Base-by-base conservation (phyloP, 2,113 vertebrate species). In the Rhabdornis inornatus region DNA sequence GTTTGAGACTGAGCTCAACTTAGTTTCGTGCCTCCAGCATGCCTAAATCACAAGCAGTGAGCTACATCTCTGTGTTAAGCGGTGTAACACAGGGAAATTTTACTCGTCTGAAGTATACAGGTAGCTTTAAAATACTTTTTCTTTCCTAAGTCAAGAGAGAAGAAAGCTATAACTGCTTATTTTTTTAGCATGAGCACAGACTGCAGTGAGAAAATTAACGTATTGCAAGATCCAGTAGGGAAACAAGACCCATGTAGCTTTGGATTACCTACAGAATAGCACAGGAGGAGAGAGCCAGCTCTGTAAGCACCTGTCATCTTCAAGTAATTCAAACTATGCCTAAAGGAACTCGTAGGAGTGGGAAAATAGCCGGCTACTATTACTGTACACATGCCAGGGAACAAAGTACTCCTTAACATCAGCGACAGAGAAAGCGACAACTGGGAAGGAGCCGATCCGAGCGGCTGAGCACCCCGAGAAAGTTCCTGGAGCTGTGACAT, bases 371-470 rank as follows among this genome's bases (percentile, higher is more conserved):
- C 15, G 44, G 60, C 79, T 94, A 56, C 87, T 84, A 83, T 88
- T 90, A 63, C 71, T 7, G 84, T 44, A 33, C 81, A 80, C 64
- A 70, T 56, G 76, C 80, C 86, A 87, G 79, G 39, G 93, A 28
- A 70, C 68, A 83, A 83, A 95, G 75, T 57, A 83, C 93, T 93
- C 94, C 92, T 92, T 21, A 74, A 75, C 82, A 72, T 70, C 83
- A 72, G 77, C 13, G 76, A 77, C 90, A 57, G 78, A 61, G 71
- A 50, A n/a, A 87, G 91, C 6, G 94, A 95, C 97, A 98, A 91
- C 96, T 94, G 97, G 90, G 96, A 97, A 95, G 78, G 76, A 79
- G 91, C 76, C 30, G 45, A 66, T 17, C 84, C 50, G 42, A 83
- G 93, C 3, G 66, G 44, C 95, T 42, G 89, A 93, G 59, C 30